Conservation (phyloP, 2,888 invertebrate genomes). For the Thymelicus acteon region DNA sequence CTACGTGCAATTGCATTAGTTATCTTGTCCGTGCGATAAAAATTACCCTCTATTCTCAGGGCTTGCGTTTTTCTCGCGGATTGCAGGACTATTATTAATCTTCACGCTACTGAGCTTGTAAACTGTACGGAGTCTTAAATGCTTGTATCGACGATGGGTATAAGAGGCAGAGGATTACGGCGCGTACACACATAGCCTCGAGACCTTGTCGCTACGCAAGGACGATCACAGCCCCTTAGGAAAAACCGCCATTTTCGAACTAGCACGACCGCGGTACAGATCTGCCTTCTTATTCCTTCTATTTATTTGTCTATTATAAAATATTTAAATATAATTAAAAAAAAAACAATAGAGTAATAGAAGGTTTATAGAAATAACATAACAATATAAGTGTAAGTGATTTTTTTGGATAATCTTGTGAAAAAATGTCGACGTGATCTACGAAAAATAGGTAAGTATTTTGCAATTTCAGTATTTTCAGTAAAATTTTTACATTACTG, state of each 20-base stretch:
- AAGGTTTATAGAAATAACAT: not conserved
- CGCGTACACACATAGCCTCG: constrained; percentile 71
- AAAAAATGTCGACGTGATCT: constrained; percentile 1
- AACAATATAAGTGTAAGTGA: constrained; percentile 16
- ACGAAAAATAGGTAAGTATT: constrained; percentile 27
- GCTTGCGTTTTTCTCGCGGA: constrained; percentile 33
- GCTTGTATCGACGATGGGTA: constrained; percentile 55
- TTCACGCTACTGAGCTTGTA: constrained; percentile 42
- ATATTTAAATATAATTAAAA: not conserved
- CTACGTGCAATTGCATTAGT: not conserved
- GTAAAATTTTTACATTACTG: not conserved
- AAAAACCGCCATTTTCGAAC: constrained; percentile 73
- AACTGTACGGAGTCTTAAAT: constrained; percentile 41
- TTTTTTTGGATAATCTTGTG: not conserved
- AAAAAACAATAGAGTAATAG: too few species aligned
- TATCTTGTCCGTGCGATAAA: constrained; percentile 22
- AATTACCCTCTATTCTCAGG: constrained; percentile 6
- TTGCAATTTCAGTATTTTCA: not conserved
- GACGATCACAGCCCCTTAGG: constrained; percentile 74
- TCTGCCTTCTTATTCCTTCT: not conserved
- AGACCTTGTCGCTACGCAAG: constrained; percentile 82
- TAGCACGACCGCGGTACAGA: constrained; percentile 68
- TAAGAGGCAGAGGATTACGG: constrained; percentile 75
- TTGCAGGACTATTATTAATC: constrained; percentile 44
- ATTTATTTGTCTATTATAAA: constrained; percentile 1